Base-by-base conservation (phyloP, 2,888 invertebrate species). In the Abrostola tripartita region DNA sequence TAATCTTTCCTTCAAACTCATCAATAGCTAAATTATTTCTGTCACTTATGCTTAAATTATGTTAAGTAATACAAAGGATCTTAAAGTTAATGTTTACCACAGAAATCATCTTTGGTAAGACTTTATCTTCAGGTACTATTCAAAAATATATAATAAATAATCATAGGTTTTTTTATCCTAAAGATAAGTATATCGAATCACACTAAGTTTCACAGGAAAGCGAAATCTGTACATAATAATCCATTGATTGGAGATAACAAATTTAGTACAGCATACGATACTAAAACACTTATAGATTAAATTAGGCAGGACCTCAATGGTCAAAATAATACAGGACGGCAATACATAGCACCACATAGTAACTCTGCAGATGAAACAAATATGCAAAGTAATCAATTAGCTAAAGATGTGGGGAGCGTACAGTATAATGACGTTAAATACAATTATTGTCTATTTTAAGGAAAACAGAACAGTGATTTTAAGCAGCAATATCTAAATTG, bases 311-410 rank as follows among this genome's bases (percentile, higher is more conserved):
- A 36, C 1, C 38, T 52, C 52, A 59, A 2, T 24, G 11, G 52
- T 35, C 7, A 55, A 61, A 53, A 56, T 75, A 72, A 72, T 72
- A 72, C 72, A 59, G 61, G 66, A 75, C 71, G 72, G 76, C 51
- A 75, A 61, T 44, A 50, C 14, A 69, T 6, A 51, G 37, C 36
- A 50, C 5, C 12, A 44, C 9, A 42, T 0, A 60, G 24, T 53
- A 62, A 64, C 53, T 64, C 53, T 40, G 50, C 58, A 56, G 42
- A 50, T 49, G 44, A 5, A 6, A 10, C 9, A 50, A 37, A 58
- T 40, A 1, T 0, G 52, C 35, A 14, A 11, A 37, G 40, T n/a
- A 49, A 35, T 54, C 11, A 35, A 65, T 58, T 50, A 60, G 42
- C 59, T 9, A 40, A 58, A 40, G 36, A 50, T 35, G 38, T 50